phyloP scores from a whole-genome alignment of 2,113 vertebrate genomes.

The Falco punctatus region DNA sequence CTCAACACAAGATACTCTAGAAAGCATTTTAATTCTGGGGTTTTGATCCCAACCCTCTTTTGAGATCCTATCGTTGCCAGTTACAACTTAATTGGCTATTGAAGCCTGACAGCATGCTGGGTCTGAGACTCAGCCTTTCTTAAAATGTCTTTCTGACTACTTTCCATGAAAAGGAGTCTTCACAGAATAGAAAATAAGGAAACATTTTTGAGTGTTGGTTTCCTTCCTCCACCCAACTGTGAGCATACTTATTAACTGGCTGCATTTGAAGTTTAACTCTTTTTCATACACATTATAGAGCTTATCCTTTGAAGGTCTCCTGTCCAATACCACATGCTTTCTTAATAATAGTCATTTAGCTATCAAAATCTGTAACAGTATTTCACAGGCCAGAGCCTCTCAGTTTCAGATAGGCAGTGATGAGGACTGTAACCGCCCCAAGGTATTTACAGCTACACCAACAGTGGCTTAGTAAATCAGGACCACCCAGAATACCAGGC shows the following conservation, averaged over 20 bases:
- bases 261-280: neutral
- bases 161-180: neutral
- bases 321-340: neutral
- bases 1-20: neutral
- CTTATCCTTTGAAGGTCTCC: neutral
- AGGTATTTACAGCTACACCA: neutral
- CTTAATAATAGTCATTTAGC: neutral
- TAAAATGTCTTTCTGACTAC: neutral
- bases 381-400: neutral
- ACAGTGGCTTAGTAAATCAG: neutral
- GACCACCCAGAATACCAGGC: neutral
- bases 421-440: neutral
- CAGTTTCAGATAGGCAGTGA: neutral
- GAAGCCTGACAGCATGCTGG: neutral
- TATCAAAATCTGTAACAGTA: neutral
- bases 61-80: neutral
- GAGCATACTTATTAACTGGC: neutral
- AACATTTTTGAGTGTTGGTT: neutral
- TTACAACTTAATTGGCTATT: neutral
- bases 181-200: neutral
- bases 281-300: neutral
- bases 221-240: neutral
- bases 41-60: neutral
- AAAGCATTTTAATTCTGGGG: neutral
- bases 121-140: neutral